A percentile compares a stretch with the other conserved stretches of the same genome.
Conservation (phyloP, 2,113 vertebrate genomes). For the Panthera uncia region DNA sequence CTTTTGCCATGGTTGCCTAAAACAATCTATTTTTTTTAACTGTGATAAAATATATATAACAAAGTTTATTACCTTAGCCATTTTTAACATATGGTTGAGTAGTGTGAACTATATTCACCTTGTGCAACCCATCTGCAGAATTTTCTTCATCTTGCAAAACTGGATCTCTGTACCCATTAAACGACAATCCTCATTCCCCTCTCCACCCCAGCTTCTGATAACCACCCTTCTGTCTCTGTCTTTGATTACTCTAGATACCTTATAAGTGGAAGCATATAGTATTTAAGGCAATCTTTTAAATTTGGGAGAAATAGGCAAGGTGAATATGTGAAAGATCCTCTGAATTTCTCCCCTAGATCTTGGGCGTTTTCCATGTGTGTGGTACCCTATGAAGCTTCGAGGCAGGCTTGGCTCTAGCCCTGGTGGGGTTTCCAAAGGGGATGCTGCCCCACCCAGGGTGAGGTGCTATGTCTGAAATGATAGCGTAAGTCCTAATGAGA, state of each 20-base stretch:
- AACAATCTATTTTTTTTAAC: not conserved
- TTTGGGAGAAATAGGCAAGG: not conserved
- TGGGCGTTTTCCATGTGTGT: not conserved
- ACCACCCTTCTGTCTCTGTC: not conserved
- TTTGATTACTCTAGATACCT: not conserved
- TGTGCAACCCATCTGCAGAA: not conserved
- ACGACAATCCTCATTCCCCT: not conserved
- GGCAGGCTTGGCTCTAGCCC: not conserved
- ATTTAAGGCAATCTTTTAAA: not conserved
- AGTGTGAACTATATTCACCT: not conserved
- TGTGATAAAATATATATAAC: not conserved
- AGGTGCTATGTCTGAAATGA: not conserved
- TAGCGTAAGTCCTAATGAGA: not conserved
- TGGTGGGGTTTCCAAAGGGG: not conserved
- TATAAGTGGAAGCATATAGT: not conserved
- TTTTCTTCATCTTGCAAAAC: not conserved
- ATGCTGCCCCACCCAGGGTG: not conserved
- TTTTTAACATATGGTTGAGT: not conserved
- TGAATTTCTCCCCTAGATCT: not conserved
- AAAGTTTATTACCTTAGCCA: not conserved
- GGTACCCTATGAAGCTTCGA: not conserved
- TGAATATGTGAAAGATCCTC: not conserved
- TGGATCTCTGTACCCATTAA: not conserved
- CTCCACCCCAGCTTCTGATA: not conserved
- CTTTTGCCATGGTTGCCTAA: not conserved